Base-by-base conservation (phyloP, 2,797 vertebrate genomes). In the Semaprochilodus insignis region DNA sequence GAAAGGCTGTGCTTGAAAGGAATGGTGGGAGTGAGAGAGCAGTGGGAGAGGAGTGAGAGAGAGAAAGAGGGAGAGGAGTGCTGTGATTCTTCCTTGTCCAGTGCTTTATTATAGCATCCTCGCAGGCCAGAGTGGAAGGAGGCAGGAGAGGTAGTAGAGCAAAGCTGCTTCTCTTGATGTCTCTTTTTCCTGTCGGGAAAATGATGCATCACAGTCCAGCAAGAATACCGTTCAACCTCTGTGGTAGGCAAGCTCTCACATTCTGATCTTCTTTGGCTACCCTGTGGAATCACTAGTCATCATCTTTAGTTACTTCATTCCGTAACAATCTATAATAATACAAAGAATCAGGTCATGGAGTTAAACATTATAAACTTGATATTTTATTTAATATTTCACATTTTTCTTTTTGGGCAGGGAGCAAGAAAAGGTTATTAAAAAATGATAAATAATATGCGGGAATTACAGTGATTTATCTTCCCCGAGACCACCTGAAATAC, bases 191-290 rank as follows among this genome's bases (percentile, higher is more conserved):
- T 65, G 6, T 54, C 34, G 75, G 81, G 76, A 83, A 36, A 80
- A 86, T 80, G 81, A 65, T 54, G 54, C 19, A 60, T 81, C 59
- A 81, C 71, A 80, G 57, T 51, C 27, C 34, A 19, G 65, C 11
- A 40, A 4, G 31, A 84, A 76, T 54, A 63, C 66, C 21, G 14
- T 25, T 77, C 34, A 62, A 67, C 69, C 51, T 78, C 70, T 60
- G 55, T 79, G 80, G 40, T 25, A 55, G 36, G 48, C 65, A 19
- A 8, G 34, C 81, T 78, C 66, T 71, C 78, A 74, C 36, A 6
- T 65, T 82, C 31, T 63, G 54, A 82, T 82, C 73, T 81, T 74
- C 85, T 63, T 88, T 90, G 89, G 90, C 89, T 90, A 88, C 7
- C n/a, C 8, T 23, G 3, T 7, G 21, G 19, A n/a, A 57, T 57